phyloP scores from a whole-genome alignment of 2,113 vertebrate genomes.

The Cromileptes altivelis region DNA sequence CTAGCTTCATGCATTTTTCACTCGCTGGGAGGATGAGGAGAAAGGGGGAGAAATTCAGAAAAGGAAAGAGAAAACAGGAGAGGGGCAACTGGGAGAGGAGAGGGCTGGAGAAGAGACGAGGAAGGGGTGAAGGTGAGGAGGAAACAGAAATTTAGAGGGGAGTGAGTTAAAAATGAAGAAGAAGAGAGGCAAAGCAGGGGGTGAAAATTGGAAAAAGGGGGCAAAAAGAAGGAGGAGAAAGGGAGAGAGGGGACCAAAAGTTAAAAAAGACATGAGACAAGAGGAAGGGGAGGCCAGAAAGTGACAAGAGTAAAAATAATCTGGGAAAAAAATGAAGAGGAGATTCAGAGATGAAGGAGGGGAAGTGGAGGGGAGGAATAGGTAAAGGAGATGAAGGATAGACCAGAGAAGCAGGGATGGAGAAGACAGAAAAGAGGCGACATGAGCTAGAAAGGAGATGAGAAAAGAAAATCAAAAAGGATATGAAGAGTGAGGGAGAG shows the following conservation, averaged over 20 bases:
- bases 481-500: not conserved
- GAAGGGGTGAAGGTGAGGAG: not conserved
- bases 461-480: not conserved
- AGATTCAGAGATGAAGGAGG: not conserved
- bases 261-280: not conserved
- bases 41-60: conserved; percentile 21
- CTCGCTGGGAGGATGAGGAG: conserved; percentile 48
- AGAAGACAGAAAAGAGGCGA: not conserved
- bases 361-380: not conserved
- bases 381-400: not conserved
- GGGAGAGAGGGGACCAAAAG: not conserved
- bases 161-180: too few relatives aligned
- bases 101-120: not conserved
- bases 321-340: not conserved
- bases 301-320: not conserved
- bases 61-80: conserved; percentile 29
- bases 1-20: conserved; percentile 79
- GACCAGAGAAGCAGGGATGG: not conserved
- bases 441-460: not conserved
- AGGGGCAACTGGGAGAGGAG: conserved; percentile 26
- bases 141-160: not conserved
- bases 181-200: not conserved
- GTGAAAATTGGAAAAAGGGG: not conserved
- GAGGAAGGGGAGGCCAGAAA: not conserved
- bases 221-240: not conserved